Evolutionary conservation across 2,797 vertebrate species (phyloP).

Genomic region (Cuniculus paca): DNA sequence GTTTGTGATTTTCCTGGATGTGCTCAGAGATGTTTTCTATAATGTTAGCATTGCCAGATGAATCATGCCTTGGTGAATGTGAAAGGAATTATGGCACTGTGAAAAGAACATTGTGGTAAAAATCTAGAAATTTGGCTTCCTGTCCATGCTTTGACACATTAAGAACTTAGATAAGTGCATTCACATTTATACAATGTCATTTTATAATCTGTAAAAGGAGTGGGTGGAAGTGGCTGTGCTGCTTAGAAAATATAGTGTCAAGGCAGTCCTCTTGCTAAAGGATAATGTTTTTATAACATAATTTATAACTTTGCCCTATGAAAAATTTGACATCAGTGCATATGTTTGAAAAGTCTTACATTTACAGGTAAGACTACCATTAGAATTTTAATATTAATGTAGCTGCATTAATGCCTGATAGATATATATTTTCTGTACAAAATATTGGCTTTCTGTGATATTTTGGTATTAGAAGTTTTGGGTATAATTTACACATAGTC

Average conservation of each 20-base stretch:
- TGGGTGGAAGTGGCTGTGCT: neutral
- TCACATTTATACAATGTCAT: conserved; percentile 15
- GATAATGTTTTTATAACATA: neutral
- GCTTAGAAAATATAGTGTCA: neutral
- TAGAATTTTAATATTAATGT: conserved; percentile 36
- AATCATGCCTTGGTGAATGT: conserved; percentile 26
- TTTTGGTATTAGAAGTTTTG: neutral
- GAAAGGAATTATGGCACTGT: neutral
- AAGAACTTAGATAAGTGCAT: conserved; percentile 34
- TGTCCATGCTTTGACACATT: neutral
- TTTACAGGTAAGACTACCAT: neutral
- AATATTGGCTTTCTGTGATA: neutral
- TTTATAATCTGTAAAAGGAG: conserved; percentile 32
- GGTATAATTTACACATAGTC: neutral
- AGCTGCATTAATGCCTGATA: neutral
- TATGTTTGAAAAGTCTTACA: neutral
- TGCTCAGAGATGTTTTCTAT: conserved; percentile 11
- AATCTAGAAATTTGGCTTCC: neutral
- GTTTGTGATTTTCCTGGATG: conserved; percentile 58
- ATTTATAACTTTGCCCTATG: neutral
- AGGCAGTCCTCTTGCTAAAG: neutral
- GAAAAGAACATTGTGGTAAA: neutral
- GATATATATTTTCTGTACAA: neutral
- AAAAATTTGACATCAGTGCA: neutral
- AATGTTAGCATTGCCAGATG: neutral